Percentiles rank a stretch among this genome's conserved stretches.
Conservation (phyloP, 2,797 vertebrate species). For the Pitangus sulphuratus region DNA sequence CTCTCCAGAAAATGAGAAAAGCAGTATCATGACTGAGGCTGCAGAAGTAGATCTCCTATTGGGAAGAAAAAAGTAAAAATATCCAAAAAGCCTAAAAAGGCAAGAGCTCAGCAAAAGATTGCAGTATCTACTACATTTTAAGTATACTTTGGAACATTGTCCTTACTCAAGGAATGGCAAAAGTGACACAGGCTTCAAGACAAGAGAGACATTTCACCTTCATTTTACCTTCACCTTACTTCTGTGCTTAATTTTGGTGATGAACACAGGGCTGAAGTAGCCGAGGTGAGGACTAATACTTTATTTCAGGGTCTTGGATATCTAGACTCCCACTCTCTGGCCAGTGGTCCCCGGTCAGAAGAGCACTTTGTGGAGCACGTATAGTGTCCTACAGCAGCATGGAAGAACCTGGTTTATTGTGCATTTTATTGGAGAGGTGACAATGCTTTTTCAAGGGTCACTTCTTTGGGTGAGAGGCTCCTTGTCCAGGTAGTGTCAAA, state of each 20-base stretch:
- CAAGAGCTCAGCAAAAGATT: background rate
- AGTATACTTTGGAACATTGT: background rate
- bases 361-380: background rate
- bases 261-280: background rate
- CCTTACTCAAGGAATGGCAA: background rate
- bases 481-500: background rate
- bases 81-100: background rate
- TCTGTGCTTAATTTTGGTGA: background rate
- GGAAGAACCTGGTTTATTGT: background rate
- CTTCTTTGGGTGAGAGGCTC: background rate
- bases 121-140: background rate
- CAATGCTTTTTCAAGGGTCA: background rate
- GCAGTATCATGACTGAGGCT: background rate
- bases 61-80: background rate
- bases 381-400: background rate
- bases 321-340: background rate
- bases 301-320: background rate
- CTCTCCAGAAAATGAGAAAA: slow-evolving; percentile 35
- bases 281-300: no score
- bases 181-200: background rate
- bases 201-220: background rate
- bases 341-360: background rate
- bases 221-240: background rate
- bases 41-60: background rate
- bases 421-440: background rate